phyloP scores from a whole-genome alignment of 2,797 vertebrate species.

The Salarias fasciatus region DNA sequence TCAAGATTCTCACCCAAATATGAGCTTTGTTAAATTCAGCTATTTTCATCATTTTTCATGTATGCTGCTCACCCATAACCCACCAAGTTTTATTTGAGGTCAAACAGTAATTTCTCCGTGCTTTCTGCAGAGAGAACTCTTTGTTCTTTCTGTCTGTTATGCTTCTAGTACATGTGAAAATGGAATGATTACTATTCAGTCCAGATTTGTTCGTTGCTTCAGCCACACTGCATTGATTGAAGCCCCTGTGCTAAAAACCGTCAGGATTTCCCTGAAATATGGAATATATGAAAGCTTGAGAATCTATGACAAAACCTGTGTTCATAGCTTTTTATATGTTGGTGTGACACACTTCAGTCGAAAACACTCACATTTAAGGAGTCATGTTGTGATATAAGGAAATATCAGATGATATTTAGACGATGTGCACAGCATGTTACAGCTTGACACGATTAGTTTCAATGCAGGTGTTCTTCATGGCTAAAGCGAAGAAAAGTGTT shows the following conservation, averaged over 20 bases:
- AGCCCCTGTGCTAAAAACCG: slow-evolving; percentile 4
- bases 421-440: too few species aligned
- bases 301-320: slow-evolving; percentile 3
- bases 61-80: slow-evolving; percentile 6
- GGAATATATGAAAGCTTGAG: slow-evolving; percentile 1
- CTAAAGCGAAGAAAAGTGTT: too few species aligned
- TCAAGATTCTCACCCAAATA: background rate
- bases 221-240: slow-evolving; percentile 7
- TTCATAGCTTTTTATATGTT: background rate
- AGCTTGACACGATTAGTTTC: too few species aligned
- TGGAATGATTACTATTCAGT: slow-evolving; percentile 13
- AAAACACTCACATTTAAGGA: background rate
- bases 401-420: too few species aligned
- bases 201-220: slow-evolving; percentile 14
- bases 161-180: background rate
- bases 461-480: too few species aligned
- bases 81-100: background rate
- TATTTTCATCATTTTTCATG: slow-evolving; percentile 1
- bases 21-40: slow-evolving; percentile 2
- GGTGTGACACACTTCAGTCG: background rate
- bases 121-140: background rate
- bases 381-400: too few species aligned
- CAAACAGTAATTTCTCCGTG: background rate
- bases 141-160: background rate
- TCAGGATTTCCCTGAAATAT: slow-evolving; percentile 1